A percentile compares a stretch with the other conserved stretches of the same genome.
Conservation (phyloP, 2,113 vertebrate species). For the Patagioenas fasciata region DNA sequence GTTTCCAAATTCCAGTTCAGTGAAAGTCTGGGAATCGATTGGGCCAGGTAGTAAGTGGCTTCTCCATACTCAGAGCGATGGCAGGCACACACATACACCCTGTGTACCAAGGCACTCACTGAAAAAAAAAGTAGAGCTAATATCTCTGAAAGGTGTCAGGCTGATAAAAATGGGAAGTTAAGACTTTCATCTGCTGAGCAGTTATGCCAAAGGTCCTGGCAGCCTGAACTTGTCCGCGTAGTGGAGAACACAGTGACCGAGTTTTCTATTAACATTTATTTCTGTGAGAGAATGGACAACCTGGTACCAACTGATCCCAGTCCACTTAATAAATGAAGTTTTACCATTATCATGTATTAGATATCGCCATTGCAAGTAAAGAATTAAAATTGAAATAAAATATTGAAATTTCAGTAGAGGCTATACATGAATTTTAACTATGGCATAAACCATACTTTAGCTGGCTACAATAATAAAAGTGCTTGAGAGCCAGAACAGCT, state of each 20-base stretch:
- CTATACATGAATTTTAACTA: conserved; percentile 5
- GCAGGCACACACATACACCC: background rate
- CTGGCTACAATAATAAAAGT: background rate
- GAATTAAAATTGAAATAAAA: background rate
- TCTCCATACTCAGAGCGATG: background rate
- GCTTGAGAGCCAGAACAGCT: background rate
- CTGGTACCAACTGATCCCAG: background rate
- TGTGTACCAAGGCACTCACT: background rate
- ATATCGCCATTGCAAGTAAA: background rate
- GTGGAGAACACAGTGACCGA: background rate
- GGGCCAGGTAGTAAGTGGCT: background rate
- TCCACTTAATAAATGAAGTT: background rate
- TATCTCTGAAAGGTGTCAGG: background rate
- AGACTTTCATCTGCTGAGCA: background rate
- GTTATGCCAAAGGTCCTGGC: background rate
- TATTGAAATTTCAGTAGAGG: conserved; percentile 3
- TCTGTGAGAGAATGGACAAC: background rate
- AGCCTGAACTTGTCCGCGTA: background rate
- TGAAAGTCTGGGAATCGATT: background rate
- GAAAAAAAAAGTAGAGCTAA: background rate
- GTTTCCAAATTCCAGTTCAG: background rate
- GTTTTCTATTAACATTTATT: background rate
- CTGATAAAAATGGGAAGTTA: background rate
- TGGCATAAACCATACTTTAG: background rate
- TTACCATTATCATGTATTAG: background rate